phyloP scores from a whole-genome alignment of 2,888 invertebrate genomes.

The Eupithecia exiguata region DNA sequence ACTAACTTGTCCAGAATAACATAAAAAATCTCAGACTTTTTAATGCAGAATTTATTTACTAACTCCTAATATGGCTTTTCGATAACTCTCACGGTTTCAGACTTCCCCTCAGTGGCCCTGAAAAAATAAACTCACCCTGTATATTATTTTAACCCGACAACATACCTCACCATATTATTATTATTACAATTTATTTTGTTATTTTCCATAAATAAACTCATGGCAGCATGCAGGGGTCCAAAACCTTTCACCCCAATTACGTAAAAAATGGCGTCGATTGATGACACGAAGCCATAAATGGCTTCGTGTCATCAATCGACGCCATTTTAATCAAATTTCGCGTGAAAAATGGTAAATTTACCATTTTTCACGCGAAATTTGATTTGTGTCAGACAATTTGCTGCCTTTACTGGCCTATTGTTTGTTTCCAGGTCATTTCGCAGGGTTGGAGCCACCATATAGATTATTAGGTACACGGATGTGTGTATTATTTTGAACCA shows the following conservation, averaged over 20 bases:
- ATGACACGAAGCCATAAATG: not conserved
- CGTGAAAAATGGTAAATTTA: not conserved
- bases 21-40: too few relatives aligned
- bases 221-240: not conserved
- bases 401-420: not conserved
- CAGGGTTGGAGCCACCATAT: not conserved
- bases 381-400: not conserved
- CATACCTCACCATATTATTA: too few relatives aligned
- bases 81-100: too few relatives aligned
- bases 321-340: slow-evolving; percentile 3
- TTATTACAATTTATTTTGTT: too few relatives aligned
- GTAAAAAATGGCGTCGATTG: not conserved
- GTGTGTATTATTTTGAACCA: not conserved
- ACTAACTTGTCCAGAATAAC: too few relatives aligned
- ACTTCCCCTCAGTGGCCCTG: too few relatives aligned
- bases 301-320: too few relatives aligned
- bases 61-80: too few relatives aligned
- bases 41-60: too few relatives aligned
- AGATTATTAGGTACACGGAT: not conserved
- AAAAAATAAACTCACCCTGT: too few relatives aligned
- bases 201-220: not conserved
- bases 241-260: not conserved
- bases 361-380: not conserved
- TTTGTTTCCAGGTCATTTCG: not conserved
- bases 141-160: too few relatives aligned